Base-by-base conservation (phyloP, 92 coral and sea anemone species). In the Zoanthus solanderi region DNA sequence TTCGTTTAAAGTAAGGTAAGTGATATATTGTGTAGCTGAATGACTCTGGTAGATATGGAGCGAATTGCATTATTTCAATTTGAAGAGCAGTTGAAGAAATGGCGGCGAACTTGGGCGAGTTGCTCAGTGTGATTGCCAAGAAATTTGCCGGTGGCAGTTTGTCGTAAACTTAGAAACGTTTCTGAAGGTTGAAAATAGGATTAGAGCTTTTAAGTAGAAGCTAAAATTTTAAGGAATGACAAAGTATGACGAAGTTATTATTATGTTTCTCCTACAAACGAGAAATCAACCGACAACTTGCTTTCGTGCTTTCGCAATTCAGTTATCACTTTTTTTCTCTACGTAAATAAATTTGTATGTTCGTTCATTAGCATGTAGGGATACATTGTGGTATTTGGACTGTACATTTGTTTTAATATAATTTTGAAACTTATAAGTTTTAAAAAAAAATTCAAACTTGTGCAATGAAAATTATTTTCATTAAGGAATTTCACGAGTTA, bases 1-100 rank as follows among this genome's bases (percentile, higher is more conserved):
- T 67, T 45, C 57, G 48, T n/a, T 31, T 14, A 2, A 76, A 16
- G 61, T 42, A 29, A 83, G 91, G 93, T 91, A 71, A 71, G 93
- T 30, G 12, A 47, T 68, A 18, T 34, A 61, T 34, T 63, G 45
- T 15, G 14, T 37, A 34, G 37, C 34, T 15, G 17, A 58, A 58
- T 15, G 15, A 8, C 52, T 81, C 30, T 65, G n/a, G 61, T 81
- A n/a, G n/a, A n/a, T 44, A 28, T 23, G 45, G 57, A 66, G 8
- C 75, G 34, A 23, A 14, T 45, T 18, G 17, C 31, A 12, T 23
- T 16, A n/a, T 47, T 46, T 42, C 42, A 79, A 2, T 79, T n/a
- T 4, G 37, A 9, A 17, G 44, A 79, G 14, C 57, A 63, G 46
- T 12, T 46, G 85, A 45, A 60, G 45, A 63, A 66, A 9, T 28